Conservation (phyloP, 2,888 invertebrate species). For the Eucriotettix oculatus region DNA sequence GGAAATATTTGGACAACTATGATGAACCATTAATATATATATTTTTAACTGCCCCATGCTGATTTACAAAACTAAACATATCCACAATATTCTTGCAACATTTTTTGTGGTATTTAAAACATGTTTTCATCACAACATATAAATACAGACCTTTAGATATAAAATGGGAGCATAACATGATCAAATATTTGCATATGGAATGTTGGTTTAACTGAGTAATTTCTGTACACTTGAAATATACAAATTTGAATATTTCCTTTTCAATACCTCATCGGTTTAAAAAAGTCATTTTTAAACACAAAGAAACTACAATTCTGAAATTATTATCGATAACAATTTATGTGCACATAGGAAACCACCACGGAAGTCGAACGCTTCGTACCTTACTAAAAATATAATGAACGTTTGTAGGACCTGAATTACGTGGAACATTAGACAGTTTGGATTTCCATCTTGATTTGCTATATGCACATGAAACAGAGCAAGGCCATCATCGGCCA, state of each 20-base stretch:
- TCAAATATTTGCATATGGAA: conserved; percentile 20
- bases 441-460: too few relatives aligned
- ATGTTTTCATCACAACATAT: conserved; percentile 27
- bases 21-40: conserved; percentile 11
- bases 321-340: too few relatives aligned
- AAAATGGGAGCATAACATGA: conserved; percentile 7
- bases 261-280: not conserved
- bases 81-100: conserved; percentile 16
- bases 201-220: conserved; percentile 6
- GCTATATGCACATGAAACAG: too few relatives aligned
- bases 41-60: conserved; percentile 11
- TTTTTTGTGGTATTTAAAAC: conserved; percentile 22
- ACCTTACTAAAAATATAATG: too few relatives aligned
- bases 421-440: too few relatives aligned
- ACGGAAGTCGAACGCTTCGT: too few relatives aligned
- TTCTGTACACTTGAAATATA: not conserved
- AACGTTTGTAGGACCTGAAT: too few relatives aligned
- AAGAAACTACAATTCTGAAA: too few relatives aligned
- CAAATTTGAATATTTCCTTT: not conserved
- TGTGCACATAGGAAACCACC: too few relatives aligned
- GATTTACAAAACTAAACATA: conserved; percentile 16
- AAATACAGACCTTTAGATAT: conserved; percentile 15
- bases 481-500: too few relatives aligned
- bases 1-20: conserved; percentile 14
- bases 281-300: too few relatives aligned